phyloP scores from a whole-genome alignment of 2,888 invertebrate genomes.

The Pardosa pseudoannulata region DNA sequence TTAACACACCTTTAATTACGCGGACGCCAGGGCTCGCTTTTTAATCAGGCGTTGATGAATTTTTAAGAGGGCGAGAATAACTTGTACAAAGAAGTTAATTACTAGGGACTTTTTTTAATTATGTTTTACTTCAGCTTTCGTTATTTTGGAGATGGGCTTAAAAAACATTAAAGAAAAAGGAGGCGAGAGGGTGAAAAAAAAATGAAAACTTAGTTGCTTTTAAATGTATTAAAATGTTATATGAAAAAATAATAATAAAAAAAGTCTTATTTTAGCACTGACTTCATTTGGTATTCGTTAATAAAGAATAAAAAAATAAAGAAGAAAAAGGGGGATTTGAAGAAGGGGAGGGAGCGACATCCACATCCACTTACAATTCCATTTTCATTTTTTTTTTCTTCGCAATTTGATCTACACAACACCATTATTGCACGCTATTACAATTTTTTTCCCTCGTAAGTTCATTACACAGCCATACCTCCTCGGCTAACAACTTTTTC shows the following conservation, averaged over 20 bases:
- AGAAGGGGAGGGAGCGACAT: conserved; percentile 33
- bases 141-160: conserved; percentile 42
- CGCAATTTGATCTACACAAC: conserved; percentile 71
- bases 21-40: conserved; percentile 32
- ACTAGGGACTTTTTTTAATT: conserved; percentile 45
- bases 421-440: conserved; percentile 71
- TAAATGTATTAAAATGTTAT: conserved; percentile 72
- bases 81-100: conserved; percentile 71
- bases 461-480: conserved; percentile 65
- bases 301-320: conserved; percentile 22
- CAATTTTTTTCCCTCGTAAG: conserved; percentile 25
- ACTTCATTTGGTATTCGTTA: conserved; percentile 71
- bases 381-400: conserved; percentile 45
- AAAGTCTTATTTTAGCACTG: conserved; percentile 52
- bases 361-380: conserved; percentile 68
- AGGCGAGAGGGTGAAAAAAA: conserved; percentile 22
- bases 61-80: conserved; percentile 69
- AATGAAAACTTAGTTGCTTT: conserved; percentile 63
- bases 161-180: conserved; percentile 36
- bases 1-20: conserved; percentile 72
- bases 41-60: conserved; percentile 72
- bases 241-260: conserved; percentile 44
- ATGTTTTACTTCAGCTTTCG: conserved; percentile 33
- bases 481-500: conserved; percentile 59
- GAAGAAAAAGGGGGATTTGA: conserved; percentile 16